Evolutionary conservation across 2,113 vertebrate genomes (phyloP).

Genomic region (Limanda limanda): DNA sequence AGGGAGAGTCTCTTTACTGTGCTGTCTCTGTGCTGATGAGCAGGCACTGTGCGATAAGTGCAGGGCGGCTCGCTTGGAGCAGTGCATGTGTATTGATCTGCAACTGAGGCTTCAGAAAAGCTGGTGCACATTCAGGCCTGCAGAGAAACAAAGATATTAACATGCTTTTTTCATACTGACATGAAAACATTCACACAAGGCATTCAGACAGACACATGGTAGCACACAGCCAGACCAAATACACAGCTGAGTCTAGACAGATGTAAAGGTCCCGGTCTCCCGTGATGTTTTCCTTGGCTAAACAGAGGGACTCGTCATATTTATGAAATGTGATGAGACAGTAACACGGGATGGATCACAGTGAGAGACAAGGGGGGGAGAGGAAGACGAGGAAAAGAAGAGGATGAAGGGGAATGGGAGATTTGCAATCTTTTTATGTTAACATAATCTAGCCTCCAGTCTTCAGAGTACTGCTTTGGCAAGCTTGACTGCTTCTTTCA

Average conservation of each 20-base stretch:
- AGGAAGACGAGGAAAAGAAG: background rate
- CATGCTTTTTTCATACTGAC: constrained; percentile 4
- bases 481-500: constrained; percentile 63
- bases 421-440: constrained; percentile 70
- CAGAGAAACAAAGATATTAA: constrained; percentile 22
- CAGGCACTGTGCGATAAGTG: constrained; percentile 59
- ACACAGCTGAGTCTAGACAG: constrained; percentile 49
- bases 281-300: constrained; percentile 65
- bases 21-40: constrained; percentile 68
- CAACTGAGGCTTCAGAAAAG: constrained; percentile 13
- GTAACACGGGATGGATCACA: constrained; percentile 48
- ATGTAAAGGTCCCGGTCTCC: constrained; percentile 47
- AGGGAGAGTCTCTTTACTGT: constrained; percentile 78
- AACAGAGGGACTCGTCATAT: constrained; percentile 45
- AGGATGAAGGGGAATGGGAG: constrained; percentile 36
- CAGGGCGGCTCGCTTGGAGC: constrained; percentile 33
- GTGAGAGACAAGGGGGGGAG: constrained; percentile 21
- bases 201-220: constrained; percentile 3
- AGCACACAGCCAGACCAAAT: constrained; percentile 6
- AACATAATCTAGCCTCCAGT: constrained; percentile 66
- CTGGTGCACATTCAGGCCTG: constrained; percentile 20
- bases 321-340: constrained; percentile 58
- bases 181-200: constrained; percentile 10
- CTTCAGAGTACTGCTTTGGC: constrained; percentile 59
- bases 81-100: constrained; percentile 58